Base-by-base conservation (phyloP, 2,113 vertebrate species). In the Labeo rohita region DNA sequence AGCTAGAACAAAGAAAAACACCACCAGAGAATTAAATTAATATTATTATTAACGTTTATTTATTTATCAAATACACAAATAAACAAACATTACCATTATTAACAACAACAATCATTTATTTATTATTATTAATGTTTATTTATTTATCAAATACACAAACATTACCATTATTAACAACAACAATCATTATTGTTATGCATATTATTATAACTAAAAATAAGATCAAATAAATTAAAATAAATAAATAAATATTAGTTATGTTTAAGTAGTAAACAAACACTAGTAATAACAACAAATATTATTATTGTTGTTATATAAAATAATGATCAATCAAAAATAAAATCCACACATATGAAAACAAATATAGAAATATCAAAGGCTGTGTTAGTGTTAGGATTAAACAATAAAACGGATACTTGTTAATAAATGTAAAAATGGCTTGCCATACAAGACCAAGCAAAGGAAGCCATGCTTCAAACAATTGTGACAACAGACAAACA, bases 301-400 rank as follows among this genome's bases (percentile, higher is more conserved):
- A 21, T 59, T 59, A 59, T 8, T 56, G 15, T 56, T 56, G 28
- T 28, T 1, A 56, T 56, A 56, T 56, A 56, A 56, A 56, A 15
- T 52, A 61, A 61, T 61, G 59, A 61, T 61, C 59, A 61, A 61
- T 23, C 59, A 61, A 61, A 23, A 63, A 63, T 63, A 63, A 63
- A 65, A 28, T 28, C 28, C 23, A 34, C 12, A 15, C 12, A 36
- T 66, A 16, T 39, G 28, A 15, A 39, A 34, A 68, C 16, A 68
- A 68, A 16, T 16, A 36, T 66, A 15, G 6, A 66, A 66, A 66
- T 16, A 36, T 16, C 28, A 9, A 36, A 39, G 66, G 1, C 34
- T 39, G 34, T 68, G 1, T 68, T 36, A 66, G 28, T 18, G 11
- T 50, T 11, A 50, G 56, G 18, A 61, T 61, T 61, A 9, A n/a